Evolutionary conservation across 2,113 vertebrate genomes (phyloP).

Genomic region (Noctilio leporinus): DNA sequence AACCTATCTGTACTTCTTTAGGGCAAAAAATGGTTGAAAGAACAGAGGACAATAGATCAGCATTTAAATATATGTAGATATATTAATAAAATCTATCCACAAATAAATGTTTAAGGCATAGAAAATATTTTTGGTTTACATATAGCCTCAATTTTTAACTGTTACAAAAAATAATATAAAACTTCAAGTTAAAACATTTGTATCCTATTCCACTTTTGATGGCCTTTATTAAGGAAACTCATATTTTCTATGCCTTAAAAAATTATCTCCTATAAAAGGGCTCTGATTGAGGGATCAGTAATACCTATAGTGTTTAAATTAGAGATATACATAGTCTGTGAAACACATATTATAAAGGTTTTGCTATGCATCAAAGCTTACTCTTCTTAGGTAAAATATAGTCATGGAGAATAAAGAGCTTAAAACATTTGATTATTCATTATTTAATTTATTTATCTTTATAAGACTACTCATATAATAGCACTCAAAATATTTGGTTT

Average conservation of each 20-base stretch:
- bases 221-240: not conserved
- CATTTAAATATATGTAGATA: not conserved
- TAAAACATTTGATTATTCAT: not conserved
- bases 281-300: not conserved
- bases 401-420: not conserved
- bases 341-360: not conserved
- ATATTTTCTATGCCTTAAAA: not conserved
- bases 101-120: not conserved
- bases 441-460: not conserved
- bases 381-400: not conserved
- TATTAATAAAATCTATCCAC: not conserved
- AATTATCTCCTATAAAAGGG: not conserved
- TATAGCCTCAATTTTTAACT: not conserved
- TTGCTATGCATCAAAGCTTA: not conserved
- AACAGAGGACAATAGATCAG: not conserved
- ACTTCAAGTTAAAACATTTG: not conserved
- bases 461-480: not conserved
- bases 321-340: not conserved
- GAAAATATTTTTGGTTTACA: not conserved
- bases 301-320: not conserved
- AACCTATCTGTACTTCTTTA: not conserved
- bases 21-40: not conserved
- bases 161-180: not conserved
- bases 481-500: not conserved
- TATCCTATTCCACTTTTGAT: not conserved